These are phyloP conservation scores for Naja naja DNA, from an alignment of 2,113 vertebrate species.

Conservation along the genomic window DNA sequence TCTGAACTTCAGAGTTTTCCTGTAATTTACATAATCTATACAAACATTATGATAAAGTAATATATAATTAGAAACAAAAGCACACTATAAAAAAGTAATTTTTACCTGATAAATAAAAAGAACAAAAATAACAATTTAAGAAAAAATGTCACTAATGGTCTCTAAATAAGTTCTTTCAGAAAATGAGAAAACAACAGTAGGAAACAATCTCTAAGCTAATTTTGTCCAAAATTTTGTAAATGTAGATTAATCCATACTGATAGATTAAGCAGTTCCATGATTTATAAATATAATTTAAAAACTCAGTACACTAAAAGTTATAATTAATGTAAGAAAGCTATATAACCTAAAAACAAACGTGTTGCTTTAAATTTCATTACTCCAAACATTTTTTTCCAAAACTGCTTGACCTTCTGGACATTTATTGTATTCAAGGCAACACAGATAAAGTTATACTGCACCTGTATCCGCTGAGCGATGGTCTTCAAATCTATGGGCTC, in stretches of 20 bases:
- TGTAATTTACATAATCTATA: background rate
- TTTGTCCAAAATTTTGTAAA: background rate
- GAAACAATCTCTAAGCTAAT: background rate
- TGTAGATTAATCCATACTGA: constrained; percentile 2
- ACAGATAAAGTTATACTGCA: constrained; percentile 49
- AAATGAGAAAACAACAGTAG: background rate
- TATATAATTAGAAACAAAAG: background rate
- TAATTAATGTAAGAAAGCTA: background rate
- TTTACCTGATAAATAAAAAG: background rate
- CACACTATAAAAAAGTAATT: background rate
- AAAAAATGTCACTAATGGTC: background rate
- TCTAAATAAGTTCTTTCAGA: background rate
- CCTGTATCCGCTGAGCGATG: constrained; percentile 96
- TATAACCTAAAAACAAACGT: constrained; percentile 29
- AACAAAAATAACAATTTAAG: background rate
- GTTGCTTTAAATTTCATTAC: constrained; percentile 9
- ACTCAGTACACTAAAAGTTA: background rate
- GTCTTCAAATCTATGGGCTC: constrained; percentile 97
- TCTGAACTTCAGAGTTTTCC: background rate
- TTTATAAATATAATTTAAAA: background rate
- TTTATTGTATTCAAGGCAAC: background rate
- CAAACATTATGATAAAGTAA: background rate
- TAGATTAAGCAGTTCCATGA: background rate
- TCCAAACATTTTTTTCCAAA: background rate
- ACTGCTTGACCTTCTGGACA: background rate